These are phyloP conservation scores for Sylvia atricapilla DNA, from an alignment of 2,113 vertebrate genomes.

Conservation along the genomic window DNA sequence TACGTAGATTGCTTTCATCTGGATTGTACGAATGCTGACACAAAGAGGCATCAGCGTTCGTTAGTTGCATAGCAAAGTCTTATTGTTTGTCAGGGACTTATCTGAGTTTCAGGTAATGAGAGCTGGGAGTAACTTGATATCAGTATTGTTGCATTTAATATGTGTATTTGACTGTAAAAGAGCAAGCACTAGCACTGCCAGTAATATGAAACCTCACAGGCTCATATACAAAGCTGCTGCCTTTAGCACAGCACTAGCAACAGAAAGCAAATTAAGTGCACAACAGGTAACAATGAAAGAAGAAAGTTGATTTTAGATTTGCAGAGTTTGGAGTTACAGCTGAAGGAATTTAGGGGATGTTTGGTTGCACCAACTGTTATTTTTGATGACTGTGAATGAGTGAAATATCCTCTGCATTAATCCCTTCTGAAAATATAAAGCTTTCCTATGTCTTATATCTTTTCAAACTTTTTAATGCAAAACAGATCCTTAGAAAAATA, in stretches of 20 bases:
- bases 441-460: slow-evolving; percentile 68
- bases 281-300: slow-evolving; percentile 60
- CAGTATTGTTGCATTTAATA: background rate
- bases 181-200: background rate
- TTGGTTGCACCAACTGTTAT: slow-evolving; percentile 58
- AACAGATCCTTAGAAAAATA: slow-evolving; percentile 68
- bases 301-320: slow-evolving; percentile 62
- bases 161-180: background rate
- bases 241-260: background rate
- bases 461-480: slow-evolving; percentile 72
- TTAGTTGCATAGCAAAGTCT: background rate
- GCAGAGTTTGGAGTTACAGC: slow-evolving; percentile 31
- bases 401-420: slow-evolving; percentile 71
- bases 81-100: background rate
- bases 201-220: background rate
- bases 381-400: slow-evolving; percentile 43
- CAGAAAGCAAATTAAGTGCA: slow-evolving; percentile 33
- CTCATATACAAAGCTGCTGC: background rate
- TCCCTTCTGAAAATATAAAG: slow-evolving; percentile 69
- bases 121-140: background rate
- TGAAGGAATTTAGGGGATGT: slow-evolving; percentile 60
- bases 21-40: background rate
- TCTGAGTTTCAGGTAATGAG: background rate
- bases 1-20: background rate
- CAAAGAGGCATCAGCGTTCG: background rate